Evolutionary conservation across 2,113 vertebrate genomes (phyloP).

Genomic region (Cinclus cinclus): DNA sequence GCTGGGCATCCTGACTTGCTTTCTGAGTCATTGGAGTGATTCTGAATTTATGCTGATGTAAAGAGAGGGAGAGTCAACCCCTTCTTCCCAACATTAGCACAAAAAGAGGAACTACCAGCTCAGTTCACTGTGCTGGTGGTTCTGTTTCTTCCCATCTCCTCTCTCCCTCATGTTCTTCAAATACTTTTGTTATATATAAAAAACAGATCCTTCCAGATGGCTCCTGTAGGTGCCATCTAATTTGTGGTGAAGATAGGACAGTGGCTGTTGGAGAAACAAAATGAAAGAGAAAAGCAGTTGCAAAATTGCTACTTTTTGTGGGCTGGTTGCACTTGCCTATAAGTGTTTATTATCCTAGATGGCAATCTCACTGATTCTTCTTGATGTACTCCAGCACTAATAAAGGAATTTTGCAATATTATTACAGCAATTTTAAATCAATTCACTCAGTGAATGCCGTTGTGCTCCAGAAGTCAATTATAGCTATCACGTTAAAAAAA

Average conservation of each 20-base stretch:
- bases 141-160: neutral
- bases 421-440: constrained; percentile 60
- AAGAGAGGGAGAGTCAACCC: neutral
- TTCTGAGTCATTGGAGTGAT: neutral
- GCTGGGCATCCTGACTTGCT: neutral
- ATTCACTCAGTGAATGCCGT: neutral
- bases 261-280: constrained; percentile 2
- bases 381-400: constrained; percentile 32
- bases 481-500: constrained; percentile 24
- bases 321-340: constrained; percentile 6
- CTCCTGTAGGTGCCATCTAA: neutral
- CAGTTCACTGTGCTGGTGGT: neutral
- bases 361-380: constrained; percentile 50
- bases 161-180: neutral
- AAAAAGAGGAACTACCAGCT: neutral
- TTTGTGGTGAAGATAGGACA: constrained; percentile 8
- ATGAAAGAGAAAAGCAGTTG: constrained; percentile 18
- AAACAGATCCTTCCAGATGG: neutral
- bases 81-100: neutral
- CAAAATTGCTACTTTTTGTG: constrained; percentile 36
- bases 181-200: neutral
- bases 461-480: constrained; percentile 39
- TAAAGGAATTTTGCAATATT: constrained; percentile 59
- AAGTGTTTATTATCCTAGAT: constrained; percentile 61
- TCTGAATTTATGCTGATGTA: neutral